These are phyloP conservation scores for Chironex yamaguchii DNA, from an alignment of 30 jellyfish, hydroid and myxozoan species.

Conservation along the genomic window DNA sequence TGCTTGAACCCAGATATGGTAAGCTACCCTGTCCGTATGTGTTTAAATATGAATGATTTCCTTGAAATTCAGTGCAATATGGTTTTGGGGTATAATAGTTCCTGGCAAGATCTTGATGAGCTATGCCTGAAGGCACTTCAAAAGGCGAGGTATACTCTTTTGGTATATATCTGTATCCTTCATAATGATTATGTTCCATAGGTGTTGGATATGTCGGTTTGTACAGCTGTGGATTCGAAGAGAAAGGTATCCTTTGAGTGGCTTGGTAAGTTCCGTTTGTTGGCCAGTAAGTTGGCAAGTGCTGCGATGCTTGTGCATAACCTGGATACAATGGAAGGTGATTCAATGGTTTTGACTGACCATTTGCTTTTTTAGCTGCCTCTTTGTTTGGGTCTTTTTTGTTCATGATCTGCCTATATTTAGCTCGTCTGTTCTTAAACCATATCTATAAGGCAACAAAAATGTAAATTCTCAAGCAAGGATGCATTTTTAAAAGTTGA, in stretches of 20 bases:
- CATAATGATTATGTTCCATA: neutral
- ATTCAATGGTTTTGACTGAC: neutral
- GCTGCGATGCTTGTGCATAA: neutral
- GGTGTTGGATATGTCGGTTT: neutral
- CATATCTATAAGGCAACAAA: slow-evolving; percentile 72
- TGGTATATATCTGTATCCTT: neutral
- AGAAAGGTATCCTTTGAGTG: neutral
- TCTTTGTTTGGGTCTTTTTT: slow-evolving; percentile 74
- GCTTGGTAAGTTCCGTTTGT: neutral
- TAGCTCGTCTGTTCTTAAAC: slow-evolving; percentile 97
- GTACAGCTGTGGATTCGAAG: neutral
- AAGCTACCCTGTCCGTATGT: neutral
- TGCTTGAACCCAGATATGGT: too few relatives aligned
- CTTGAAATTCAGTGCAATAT: neutral
- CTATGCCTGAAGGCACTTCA: neutral
- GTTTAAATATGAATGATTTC: neutral
- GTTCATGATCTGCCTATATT: slow-evolving; percentile 85
- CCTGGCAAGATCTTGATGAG: neutral
- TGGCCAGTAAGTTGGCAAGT: neutral
- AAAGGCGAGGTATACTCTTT: neutral
- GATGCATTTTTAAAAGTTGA: too few relatives aligned
- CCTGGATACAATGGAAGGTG: neutral
- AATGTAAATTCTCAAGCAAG: too few relatives aligned
- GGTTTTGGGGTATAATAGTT: neutral
- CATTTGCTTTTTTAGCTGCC: slow-evolving; percentile 57